Evolutionary conservation across 2,113 vertebrate genomes (phyloP).

Genomic region (Irena cyanogastra): DNA sequence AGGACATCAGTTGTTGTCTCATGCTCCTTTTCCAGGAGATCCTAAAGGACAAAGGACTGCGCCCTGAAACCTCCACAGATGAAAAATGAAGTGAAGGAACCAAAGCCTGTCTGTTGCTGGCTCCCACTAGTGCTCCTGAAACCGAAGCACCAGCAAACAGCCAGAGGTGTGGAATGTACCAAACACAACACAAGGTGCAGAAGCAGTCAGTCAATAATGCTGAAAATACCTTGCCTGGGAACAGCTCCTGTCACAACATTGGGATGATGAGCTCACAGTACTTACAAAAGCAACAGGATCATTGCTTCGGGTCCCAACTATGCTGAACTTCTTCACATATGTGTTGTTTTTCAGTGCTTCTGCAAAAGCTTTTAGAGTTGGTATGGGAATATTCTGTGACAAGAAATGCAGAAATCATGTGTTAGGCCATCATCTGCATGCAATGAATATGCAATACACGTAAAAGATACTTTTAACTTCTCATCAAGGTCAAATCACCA

Average conservation of each 20-base stretch:
- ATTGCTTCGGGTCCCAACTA: conserved; percentile 93
- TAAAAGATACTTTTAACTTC: not conserved
- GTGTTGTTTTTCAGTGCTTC: conserved; percentile 88
- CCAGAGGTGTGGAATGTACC: not conserved
- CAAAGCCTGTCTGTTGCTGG: not conserved
- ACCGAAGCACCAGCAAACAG: not conserved
- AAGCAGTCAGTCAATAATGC: not conserved
- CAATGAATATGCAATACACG: not conserved
- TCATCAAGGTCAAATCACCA: not conserved
- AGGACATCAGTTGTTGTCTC: not conserved
- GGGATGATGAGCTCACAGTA: not conserved
- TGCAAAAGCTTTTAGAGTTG: conserved; percentile 87
- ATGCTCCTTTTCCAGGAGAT: accelerated
- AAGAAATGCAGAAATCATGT: not conserved
- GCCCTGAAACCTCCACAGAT: not conserved
- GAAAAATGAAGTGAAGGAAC: not conserved
- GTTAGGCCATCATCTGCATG: not conserved
- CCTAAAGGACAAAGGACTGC: not conserved
- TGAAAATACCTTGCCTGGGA: not conserved
- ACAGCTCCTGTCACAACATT: not conserved
- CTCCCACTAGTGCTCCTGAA: not conserved
- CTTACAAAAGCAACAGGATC: conserved; percentile 93
- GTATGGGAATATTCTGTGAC: conserved; percentile 89
- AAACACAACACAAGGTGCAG: not conserved
- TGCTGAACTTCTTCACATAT: conserved; percentile 90